phyloP scores from a whole-genome alignment of 92 coral and sea anemone species.

The Pocillopora grandis region DNA sequence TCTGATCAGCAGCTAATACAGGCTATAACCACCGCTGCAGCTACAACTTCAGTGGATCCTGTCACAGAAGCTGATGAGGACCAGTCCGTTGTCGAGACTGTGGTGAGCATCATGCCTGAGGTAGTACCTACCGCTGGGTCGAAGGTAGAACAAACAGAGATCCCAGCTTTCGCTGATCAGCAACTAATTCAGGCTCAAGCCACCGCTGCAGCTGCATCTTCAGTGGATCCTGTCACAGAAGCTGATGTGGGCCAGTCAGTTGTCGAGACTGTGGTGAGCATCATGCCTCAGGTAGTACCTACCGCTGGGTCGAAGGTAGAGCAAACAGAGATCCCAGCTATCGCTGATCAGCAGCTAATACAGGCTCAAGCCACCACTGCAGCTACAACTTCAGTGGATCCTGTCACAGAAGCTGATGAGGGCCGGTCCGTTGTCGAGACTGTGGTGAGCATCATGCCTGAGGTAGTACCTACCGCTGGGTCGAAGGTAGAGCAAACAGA shows the following conservation, averaged over 20 bases:
- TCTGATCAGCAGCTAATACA: conserved; percentile 40
- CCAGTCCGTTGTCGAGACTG: conserved; percentile 78
- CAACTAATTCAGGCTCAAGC: conserved; percentile 39
- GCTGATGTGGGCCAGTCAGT: conserved; percentile 81
- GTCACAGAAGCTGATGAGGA: conserved; percentile 69
- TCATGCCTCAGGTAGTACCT: conserved; percentile 64
- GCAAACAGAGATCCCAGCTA: conserved; percentile 80
- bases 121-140: conserved; percentile 70
- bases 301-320: conserved; percentile 69
- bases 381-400: not conserved
- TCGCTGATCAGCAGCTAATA: conserved; percentile 35
- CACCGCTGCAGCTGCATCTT: conserved; percentile 6
- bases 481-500: conserved; percentile 65
- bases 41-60: too few relatives aligned
- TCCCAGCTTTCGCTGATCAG: conserved; percentile 59
- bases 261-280: conserved; percentile 79
- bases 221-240: conserved; percentile 22
- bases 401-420: conserved; percentile 63
- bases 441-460: conserved; percentile 64
- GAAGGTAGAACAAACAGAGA: conserved; percentile 82
- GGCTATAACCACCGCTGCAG: conserved; percentile 14
- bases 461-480: conserved; percentile 65
- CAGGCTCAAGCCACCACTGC: conserved; percentile 31
- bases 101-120: conserved; percentile 62
- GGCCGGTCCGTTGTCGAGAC: conserved; percentile 78